A percentile compares a stretch with the other conserved stretches of the same genome.
These are phyloP conservation scores for Cercocebus atys DNA, from an alignment of 2,113 vertebrate species.

Conservation along the genomic window DNA sequence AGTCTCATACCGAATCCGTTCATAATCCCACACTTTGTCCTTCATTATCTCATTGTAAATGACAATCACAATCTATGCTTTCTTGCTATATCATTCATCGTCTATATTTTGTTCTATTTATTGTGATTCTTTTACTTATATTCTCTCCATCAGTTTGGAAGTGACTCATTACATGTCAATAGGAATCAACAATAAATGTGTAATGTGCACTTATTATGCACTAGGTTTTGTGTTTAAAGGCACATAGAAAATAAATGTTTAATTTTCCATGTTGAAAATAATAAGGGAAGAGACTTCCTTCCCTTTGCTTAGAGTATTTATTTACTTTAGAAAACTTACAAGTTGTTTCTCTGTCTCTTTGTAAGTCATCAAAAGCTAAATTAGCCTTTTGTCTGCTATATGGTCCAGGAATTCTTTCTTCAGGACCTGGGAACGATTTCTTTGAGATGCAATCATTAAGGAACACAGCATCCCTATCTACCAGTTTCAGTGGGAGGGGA, in stretches of 20 bases:
- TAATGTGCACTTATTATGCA: neutral
- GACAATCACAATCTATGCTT: neutral
- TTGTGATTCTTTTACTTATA: neutral
- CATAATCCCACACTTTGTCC: neutral
- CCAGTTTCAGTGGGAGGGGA: neutral
- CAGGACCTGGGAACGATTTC: neutral
- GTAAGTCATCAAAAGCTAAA: neutral
- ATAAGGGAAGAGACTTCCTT: neutral
- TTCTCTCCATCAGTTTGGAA: neutral
- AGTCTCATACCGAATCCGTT: neutral
- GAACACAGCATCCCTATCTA: neutral
- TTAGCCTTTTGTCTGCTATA: neutral
- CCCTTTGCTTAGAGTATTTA: neutral
- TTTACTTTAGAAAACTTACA: neutral
- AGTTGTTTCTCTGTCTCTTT: neutral
- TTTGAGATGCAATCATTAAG: neutral
- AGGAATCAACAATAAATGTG: neutral
- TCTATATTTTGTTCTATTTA: neutral
- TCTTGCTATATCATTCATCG: neutral
- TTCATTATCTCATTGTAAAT: neutral
- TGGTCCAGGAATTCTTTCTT: neutral
- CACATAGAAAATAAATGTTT: neutral
- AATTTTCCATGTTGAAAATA: neutral
- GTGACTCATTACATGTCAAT: neutral
- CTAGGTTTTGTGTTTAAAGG: neutral